These are phyloP conservation scores for Donacobius atricapilla DNA, from an alignment of 2,113 vertebrate genomes.

Conservation along the genomic window DNA sequence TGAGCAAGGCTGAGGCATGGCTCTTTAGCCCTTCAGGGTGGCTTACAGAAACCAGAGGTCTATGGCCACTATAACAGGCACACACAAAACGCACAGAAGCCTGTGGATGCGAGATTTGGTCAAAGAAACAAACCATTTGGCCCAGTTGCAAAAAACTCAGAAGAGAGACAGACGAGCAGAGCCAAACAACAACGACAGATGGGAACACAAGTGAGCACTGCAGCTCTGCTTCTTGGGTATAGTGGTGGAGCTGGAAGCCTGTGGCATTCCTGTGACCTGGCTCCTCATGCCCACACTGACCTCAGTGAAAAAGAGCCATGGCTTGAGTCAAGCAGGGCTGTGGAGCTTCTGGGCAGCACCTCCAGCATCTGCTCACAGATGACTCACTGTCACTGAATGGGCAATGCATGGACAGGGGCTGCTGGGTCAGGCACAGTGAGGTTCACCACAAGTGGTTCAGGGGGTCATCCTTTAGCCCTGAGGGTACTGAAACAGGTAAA, in stretches of 20 bases:
- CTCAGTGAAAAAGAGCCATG: rapidly evolving
- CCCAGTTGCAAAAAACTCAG: background rate
- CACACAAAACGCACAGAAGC: background rate
- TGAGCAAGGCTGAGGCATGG: background rate
- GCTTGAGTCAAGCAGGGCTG: background rate
- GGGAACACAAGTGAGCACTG: rapidly evolving
- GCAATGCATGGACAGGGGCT: background rate
- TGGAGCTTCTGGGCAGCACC: background rate
- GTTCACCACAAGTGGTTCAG: background rate
- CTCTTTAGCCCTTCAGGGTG: background rate
- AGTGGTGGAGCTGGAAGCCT: background rate
- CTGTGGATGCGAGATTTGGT: background rate
- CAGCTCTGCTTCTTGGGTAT: background rate
- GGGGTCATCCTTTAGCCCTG: background rate
- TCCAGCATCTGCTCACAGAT: background rate
- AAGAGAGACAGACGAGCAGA: background rate
- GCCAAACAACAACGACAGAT: rapidly evolving
- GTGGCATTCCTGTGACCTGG: background rate
- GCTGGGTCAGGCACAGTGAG: background rate
- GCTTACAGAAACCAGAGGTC: background rate
- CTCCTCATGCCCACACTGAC: background rate
- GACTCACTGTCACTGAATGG: background rate
- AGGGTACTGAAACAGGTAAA: background rate
- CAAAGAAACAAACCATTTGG: background rate
- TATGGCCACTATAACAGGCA: background rate